These are phyloP conservation scores for Blomia tropicalis DNA, from an alignment of 2,888 invertebrate species.

Conservation along the genomic window DNA sequence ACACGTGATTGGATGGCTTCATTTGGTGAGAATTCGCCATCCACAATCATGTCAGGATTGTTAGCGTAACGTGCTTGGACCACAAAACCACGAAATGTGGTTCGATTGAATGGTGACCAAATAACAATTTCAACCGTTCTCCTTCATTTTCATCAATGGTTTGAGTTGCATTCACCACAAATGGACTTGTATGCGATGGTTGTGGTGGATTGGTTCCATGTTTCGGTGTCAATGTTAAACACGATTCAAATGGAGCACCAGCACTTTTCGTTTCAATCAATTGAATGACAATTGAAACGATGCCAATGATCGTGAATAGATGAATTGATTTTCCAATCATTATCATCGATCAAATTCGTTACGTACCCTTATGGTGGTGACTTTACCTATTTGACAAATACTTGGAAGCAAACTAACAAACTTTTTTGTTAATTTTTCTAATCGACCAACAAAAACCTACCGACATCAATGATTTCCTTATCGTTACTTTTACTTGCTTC, in stretches of 20 bases:
- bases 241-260: constrained; percentile 21
- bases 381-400: no score
- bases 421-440: no score
- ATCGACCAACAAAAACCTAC: no score
- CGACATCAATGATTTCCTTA: no score
- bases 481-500: no score
- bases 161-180: constrained; percentile 10
- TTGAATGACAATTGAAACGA: no score
- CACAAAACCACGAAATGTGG: constrained; percentile 12
- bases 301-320: no score
- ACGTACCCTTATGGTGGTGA: no score
- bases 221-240: constrained; percentile 16
- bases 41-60: neutral
- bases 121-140: neutral
- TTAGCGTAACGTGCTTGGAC: constrained; percentile 18
- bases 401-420: no score
- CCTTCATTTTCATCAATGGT: neutral
- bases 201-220: constrained; percentile 18
- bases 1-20: neutral
- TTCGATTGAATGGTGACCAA: neutral
- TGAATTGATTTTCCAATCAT: no score
- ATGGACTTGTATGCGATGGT: constrained; percentile 12
- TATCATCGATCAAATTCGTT: no score
- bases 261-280: neutral
- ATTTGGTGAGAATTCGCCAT: neutral